Evolutionary conservation across 2,797 vertebrate genomes (phyloP), one percentile per base, ranked within the genome.

Genomic region (Tamandua tetradactyla): DNA sequence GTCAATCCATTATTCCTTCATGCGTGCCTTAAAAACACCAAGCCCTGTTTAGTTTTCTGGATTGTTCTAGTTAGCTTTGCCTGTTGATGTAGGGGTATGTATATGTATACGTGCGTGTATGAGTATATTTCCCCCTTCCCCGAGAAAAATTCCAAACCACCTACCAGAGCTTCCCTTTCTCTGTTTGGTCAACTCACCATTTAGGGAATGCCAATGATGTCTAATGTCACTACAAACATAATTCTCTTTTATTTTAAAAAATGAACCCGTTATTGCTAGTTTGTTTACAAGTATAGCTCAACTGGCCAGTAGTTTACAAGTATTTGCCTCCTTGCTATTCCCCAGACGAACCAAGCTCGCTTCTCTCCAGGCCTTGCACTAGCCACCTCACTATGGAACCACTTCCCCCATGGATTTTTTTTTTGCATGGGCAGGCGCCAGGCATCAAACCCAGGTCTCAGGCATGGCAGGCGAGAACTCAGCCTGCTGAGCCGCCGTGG

Each of bases 341-440:
- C 2, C n/a, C 12, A 13, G 25, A 15, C 37, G 47, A 32, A 10
- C 23, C 9, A 0, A 5, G 12, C 32, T 55, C 8, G 2, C 7
- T 7, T 57, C 68, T n/a, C 23, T 66, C 66, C 14, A 87, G 15
- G 37, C 6, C 27, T 80, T 87, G 55, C 20, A 14, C 17, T 3
- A n/a, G 25, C 68, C 89, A n/a, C n/a, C n/a, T n/a, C n/a, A n/a
- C n/a, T n/a, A n/a, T n/a, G n/a, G n/a, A n/a, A n/a, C n/a, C n/a
- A n/a, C n/a, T n/a, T 90, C 32, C n/a, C 49, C 20, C 62, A 44
- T 37, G 23, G 44, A 22, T 42, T 23, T n/a, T 12, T 57, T 13
- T n/a, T n/a, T n/a, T n/a, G n/a, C n/a, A n/a, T n/a, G n/a, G n/a
- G n/a, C n/a, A n/a, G n/a, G n/a, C n/a, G n/a, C n/a, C n/a, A n/a